A percentile compares a stretch with the other conserved stretches of the same genome.
Conservation (phyloP, 1,140 invertebrate genomes). For the Ridgeia piscesae region DNA sequence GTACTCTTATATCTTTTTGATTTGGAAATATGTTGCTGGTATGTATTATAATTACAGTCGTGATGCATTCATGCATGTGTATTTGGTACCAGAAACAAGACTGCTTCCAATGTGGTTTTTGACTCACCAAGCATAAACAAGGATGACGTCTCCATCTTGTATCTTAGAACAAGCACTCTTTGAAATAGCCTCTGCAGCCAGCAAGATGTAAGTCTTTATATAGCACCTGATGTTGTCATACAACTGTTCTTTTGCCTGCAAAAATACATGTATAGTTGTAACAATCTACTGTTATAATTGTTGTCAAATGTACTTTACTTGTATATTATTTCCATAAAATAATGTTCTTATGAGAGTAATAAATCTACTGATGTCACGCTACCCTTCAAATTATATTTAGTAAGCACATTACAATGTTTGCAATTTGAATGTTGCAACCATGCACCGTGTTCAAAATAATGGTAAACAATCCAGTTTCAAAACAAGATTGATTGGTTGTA, state of each 20-base stretch:
- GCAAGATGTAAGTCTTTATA: constrained; percentile 79
- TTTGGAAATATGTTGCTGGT: neutral
- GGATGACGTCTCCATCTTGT: constrained; percentile 78
- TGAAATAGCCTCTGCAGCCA: constrained; percentile 81
- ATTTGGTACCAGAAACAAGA: neutral
- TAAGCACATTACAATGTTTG: too few relatives aligned
- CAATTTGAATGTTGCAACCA: too few relatives aligned
- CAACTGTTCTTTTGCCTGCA: constrained; percentile 71
- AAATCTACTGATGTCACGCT: too few relatives aligned
- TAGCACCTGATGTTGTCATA: constrained; percentile 76
- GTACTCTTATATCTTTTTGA: too few relatives aligned
- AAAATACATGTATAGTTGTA: constrained; percentile 10
- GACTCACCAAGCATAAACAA: constrained; percentile 84
- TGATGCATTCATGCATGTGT: neutral
- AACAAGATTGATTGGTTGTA: neutral
- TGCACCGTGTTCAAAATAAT: too few relatives aligned
- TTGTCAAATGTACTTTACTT: neutral
- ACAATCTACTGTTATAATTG: neutral
- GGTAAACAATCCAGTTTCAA: too few relatives aligned
- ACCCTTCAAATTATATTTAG: too few relatives aligned
- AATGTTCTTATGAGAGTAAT: too few relatives aligned
- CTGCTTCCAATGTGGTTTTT: neutral
- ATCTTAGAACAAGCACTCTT: constrained; percentile 79
- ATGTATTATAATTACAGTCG: too few relatives aligned
- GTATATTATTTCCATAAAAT: too few relatives aligned